A percentile compares a stretch with the other conserved stretches of the same genome.
Conservation (phyloP, 1,140 invertebrate genomes). For the Lepidurus apus region DNA sequence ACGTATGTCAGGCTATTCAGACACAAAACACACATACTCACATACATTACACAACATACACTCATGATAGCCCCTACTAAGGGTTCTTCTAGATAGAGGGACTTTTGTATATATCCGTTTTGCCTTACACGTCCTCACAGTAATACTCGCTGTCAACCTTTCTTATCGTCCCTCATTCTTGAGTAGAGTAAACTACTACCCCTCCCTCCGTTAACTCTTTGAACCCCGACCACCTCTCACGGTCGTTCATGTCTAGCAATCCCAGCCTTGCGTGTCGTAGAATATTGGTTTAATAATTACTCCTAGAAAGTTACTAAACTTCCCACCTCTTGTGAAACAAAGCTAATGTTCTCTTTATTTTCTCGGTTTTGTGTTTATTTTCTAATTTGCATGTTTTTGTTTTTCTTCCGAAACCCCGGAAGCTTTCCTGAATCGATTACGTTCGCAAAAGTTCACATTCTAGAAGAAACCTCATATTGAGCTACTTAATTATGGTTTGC, state of each 20-base stretch:
- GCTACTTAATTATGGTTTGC: neutral
- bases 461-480: neutral
- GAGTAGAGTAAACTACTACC: no score
- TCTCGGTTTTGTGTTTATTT: neutral
- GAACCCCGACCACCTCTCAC: no score
- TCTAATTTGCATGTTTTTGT: neutral
- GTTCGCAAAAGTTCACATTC: constrained; percentile 1
- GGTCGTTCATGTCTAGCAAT: no score
- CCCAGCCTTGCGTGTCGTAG: no score
- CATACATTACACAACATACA: neutral
- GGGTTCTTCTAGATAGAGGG: constrained; percentile 13
- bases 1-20: neutral
- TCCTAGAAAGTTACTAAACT: no score
- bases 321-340: no score
- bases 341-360: neutral
- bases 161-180: no score
- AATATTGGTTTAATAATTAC: no score
- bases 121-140: neutral
- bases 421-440: no score
- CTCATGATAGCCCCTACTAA: neutral
- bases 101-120: neutral
- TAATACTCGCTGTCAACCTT: no score
- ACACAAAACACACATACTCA: neutral
- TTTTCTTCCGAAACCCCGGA: neutral
- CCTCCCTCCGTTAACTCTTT: no score